A percentile compares a stretch with the other conserved stretches of the same genome.
These are phyloP conservation scores for Whitmania pigra DNA, from an alignment of 1,140 invertebrate genomes.

Conservation along the genomic window DNA sequence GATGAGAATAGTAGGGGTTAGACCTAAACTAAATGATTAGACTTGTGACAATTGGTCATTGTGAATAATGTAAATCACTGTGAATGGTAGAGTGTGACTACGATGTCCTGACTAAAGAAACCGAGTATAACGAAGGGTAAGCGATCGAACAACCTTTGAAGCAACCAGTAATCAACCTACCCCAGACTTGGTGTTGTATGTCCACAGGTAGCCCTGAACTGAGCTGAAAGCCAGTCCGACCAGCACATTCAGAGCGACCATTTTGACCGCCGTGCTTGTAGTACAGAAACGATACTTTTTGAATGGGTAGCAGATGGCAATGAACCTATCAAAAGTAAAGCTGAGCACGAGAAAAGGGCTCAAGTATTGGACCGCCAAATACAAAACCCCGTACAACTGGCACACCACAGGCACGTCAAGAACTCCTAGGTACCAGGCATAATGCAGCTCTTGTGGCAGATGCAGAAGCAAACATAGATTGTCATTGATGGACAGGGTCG, in stretches of 20 bases:
- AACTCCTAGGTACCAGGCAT: conserved; percentile 30
- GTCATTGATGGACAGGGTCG: conserved; percentile 37
- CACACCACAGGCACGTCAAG: conserved; percentile 34
- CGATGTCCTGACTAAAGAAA: too few relatives aligned
- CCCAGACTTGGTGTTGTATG: conserved; percentile 26
- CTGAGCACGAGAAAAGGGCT: conserved; percentile 68
- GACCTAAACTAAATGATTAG: too few relatives aligned
- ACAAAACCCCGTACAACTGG: conserved; percentile 28
- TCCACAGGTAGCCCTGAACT: conserved; percentile 39
- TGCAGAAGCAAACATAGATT: conserved; percentile 35
- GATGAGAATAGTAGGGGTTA: too few relatives aligned
- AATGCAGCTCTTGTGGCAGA: conserved; percentile 34
- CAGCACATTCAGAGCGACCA: conserved; percentile 40
- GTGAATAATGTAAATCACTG: too few relatives aligned
- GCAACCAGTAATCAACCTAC: not conserved
- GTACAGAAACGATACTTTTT: conserved; percentile 61
- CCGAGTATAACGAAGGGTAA: too few relatives aligned
- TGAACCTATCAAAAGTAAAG: conserved; percentile 66
- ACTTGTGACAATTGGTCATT: too few relatives aligned
- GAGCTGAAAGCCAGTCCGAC: conserved; percentile 27
- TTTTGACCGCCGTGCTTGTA: conserved; percentile 55
- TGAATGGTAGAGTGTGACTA: too few relatives aligned
- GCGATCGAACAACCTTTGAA: too few relatives aligned
- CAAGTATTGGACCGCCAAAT: conserved; percentile 45
- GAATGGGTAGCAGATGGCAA: conserved; percentile 61